A percentile compares a stretch with the other conserved stretches of the same genome.
Evolutionary conservation across 2,888 invertebrate genomes (phyloP).

Genomic region (Xanthostigma xanthostigma): DNA sequence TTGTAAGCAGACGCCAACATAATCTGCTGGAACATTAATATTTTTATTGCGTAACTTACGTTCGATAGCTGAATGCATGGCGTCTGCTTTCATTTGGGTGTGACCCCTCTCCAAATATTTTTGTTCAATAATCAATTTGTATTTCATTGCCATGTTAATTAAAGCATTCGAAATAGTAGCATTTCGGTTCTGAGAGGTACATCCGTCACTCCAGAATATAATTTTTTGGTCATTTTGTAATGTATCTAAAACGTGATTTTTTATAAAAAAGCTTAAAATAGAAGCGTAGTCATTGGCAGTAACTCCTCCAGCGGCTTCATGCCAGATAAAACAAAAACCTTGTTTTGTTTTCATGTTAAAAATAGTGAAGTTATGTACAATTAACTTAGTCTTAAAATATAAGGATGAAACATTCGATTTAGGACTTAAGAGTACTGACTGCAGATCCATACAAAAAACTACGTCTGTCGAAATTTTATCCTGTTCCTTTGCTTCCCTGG

Average conservation of each 20-base stretch:
- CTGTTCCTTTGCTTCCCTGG: constrained; percentile 7
- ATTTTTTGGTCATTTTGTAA: not conserved
- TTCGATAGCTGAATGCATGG: constrained; percentile 12
- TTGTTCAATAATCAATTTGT: constrained; percentile 7
- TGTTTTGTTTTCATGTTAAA: constrained; percentile 14
- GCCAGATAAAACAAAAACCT: constrained; percentile 15
- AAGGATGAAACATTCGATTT: constrained; percentile 8
- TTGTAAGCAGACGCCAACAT: constrained; percentile 8
- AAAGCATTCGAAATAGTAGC: not conserved
- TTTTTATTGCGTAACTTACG: constrained; percentile 6
- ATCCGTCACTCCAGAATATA: not conserved
- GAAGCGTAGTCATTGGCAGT: constrained; percentile 12
- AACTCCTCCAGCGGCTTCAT: constrained; percentile 13
- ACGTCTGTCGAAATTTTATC: constrained; percentile 7
- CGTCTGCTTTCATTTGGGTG: constrained; percentile 13
- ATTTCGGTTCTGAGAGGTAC: not conserved
- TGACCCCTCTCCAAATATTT: constrained; percentile 12
- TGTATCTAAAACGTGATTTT: constrained; percentile 1
- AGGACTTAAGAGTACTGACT: constrained; percentile 11
- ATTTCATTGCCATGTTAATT: not conserved
- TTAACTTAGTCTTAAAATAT: constrained; percentile 16
- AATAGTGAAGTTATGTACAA: constrained; percentile 16
- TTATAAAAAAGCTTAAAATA: constrained; percentile 7
- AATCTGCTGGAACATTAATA: constrained; percentile 13
- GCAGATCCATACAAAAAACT: constrained; percentile 11